Evolutionary conservation across 53 echinoderm and acorn worm genomes (phyloP), one percentile per base, ranked within the genome.

Genomic region (Stichopus horrens): DNA sequence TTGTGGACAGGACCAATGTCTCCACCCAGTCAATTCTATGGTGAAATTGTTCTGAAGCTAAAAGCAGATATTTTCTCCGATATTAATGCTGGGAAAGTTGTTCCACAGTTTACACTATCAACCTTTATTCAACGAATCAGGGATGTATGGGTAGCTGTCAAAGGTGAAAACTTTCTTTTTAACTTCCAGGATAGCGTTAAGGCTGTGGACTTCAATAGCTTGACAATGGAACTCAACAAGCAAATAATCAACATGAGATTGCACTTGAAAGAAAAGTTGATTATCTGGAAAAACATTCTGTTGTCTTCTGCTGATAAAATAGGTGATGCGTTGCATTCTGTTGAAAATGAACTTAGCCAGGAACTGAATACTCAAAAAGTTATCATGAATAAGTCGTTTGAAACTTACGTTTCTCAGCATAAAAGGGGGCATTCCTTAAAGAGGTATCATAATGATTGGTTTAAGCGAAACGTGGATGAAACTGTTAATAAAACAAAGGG

Each of bases 101-200:
- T 19, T 8, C 56, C 80, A 8, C 80, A 55, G 57, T 80, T 80
- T 21, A 54, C 80, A 6, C 21, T 86, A 3, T 86, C 86, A 19
- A 58, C 71, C 5, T 86, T 86, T 18, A 86, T 9, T 68, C 66
- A 65, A 23, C 9, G 86, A 66, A 66, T 86, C 4, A 19, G 53
- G 5, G 86, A 86, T 23, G 86, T 86, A 7, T 86, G 86, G 86
- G 37, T 8, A 13, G 86, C 86, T 86, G 67, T 86, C 1, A 86
- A 86, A 53, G 86, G 51, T 11, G 86, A 86, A 16, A 68, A 86
- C 23, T 86, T 86, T 52, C 4, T 86, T 18, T 86, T 86, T 7
- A 68, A 68, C 63, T 86, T 86, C 14, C 86, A 86, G 22, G 71
- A 86, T 23, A 86, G 86, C n/a, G 23, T 86, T 13, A 68, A 86